A percentile compares a stretch with the other conserved stretches of the same genome.
Evolutionary conservation across 2,888 invertebrate species (phyloP).

Genomic region (Pinctada fucata): DNA sequence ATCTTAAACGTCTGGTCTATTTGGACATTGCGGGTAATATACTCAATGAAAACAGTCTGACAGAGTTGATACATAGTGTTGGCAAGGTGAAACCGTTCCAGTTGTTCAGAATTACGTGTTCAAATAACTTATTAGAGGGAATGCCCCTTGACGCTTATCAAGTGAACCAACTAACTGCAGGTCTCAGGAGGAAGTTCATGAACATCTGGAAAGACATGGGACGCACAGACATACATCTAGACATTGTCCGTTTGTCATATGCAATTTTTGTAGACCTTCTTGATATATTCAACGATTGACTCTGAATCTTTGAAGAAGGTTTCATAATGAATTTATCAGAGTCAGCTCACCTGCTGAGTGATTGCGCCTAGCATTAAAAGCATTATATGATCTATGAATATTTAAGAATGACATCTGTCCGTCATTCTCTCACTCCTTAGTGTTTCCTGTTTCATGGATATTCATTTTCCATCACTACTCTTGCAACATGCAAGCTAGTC

Average conservation of each 20-base stretch:
- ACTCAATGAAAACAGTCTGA: constrained; percentile 53
- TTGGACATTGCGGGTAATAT: constrained; percentile 64
- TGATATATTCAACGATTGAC: constrained; percentile 49
- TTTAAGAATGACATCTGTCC: no score
- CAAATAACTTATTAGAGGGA: constrained; percentile 46
- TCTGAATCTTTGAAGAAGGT: background rate
- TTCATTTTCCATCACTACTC: no score
- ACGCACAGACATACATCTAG: constrained; percentile 54
- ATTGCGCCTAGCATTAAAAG: no score
- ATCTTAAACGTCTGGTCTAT: constrained; percentile 51
- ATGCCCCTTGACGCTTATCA: constrained; percentile 43
- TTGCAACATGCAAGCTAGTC: no score
- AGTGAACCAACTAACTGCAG: constrained; percentile 40
- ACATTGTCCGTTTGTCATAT: constrained; percentile 54
- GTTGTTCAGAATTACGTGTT: constrained; percentile 53
- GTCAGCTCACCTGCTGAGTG: no score
- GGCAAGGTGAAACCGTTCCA: constrained; percentile 55
- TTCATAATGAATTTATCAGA: no score
- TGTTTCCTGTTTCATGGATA: no score
- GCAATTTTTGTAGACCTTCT: constrained; percentile 58
- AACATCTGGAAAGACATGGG: constrained; percentile 43
- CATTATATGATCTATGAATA: no score
- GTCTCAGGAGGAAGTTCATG: constrained; percentile 42
- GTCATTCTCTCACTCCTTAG: no score
- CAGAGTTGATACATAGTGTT: constrained; percentile 56